Conservation (phyloP, 2,888 invertebrate genomes). For the Noctua janthe region DNA sequence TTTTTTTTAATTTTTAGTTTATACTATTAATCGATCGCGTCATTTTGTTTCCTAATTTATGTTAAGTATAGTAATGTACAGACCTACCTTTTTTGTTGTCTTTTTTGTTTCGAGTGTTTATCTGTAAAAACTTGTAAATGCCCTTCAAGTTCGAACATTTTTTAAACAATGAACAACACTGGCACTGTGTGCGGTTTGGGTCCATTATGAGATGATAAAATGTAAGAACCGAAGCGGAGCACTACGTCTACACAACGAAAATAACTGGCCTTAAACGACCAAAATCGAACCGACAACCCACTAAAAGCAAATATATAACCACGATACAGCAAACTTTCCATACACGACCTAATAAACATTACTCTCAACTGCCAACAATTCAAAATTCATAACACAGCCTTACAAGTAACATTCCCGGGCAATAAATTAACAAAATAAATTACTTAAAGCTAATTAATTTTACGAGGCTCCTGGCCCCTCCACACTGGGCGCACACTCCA, state of each 20-base stretch:
- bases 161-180: not conserved
- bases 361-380: constrained; percentile 29
- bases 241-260: too few species aligned
- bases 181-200: not conserved
- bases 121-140: too few species aligned
- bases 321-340: not conserved
- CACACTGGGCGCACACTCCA: constrained; percentile 51
- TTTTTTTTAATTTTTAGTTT: too few species aligned
- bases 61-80: too few species aligned
- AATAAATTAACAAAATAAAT: constrained; percentile 73
- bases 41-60: too few species aligned
- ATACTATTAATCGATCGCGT: too few species aligned
- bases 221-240: not conserved
- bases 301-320: not conserved
- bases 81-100: too few species aligned
- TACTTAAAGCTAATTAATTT: constrained; percentile 72
- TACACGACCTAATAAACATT: constrained; percentile 21
- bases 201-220: not conserved
- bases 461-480: constrained; percentile 66
- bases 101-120: too few species aligned
- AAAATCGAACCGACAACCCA: not conserved
- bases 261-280: not conserved
- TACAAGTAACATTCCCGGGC: constrained; percentile 40
- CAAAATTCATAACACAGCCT: constrained; percentile 53
- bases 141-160: too few species aligned